Evolutionary conservation across 2,113 vertebrate genomes (phyloP).

Genomic region (Corythoichthys haematopterus): DNA sequence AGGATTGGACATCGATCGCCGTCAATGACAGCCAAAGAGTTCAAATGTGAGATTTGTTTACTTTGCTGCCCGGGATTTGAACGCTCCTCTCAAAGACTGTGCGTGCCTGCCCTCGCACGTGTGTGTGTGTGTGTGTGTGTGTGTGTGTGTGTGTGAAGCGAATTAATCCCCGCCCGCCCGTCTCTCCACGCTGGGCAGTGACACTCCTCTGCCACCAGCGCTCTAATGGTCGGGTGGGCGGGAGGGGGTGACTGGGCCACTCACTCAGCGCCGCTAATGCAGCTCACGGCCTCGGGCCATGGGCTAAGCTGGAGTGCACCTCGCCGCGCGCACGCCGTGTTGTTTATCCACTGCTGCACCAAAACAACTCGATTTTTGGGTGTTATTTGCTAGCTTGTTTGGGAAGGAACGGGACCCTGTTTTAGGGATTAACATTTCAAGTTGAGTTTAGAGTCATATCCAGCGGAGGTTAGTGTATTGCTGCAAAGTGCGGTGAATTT

Average conservation of each 20-base stretch:
- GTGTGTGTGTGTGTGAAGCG: constrained; percentile 13
- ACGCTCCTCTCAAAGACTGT: constrained; percentile 1
- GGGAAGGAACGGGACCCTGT: constrained; percentile 3
- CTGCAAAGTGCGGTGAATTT: constrained; percentile 8
- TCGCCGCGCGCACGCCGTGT: constrained; percentile 16
- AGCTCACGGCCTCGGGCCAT: constrained; percentile 65
- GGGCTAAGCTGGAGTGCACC: constrained; percentile 56
- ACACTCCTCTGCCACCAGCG: constrained; percentile 70
- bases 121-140: constrained; percentile 25
- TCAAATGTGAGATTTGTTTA: constrained; percentile 4
- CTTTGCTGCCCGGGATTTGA: constrained; percentile 2
- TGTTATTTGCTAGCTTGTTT: constrained; percentile 12
- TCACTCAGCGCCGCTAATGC: constrained; percentile 68
- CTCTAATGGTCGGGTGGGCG: constrained; percentile 50
- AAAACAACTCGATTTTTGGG: constrained; percentile 34
- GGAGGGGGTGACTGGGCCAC: constrained; percentile 59
- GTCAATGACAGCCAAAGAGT: not conserved
- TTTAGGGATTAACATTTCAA: constrained; percentile 22
- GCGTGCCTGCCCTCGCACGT: constrained; percentile 9
- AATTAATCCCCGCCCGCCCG: constrained; percentile 14
- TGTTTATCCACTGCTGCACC: constrained; percentile 35
- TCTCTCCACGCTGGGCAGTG: constrained; percentile 38
- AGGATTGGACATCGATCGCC: no score
- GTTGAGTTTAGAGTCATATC: constrained; percentile 31
- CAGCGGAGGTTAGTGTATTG: constrained; percentile 14